A percentile compares a stretch with the other conserved stretches of the same genome.
Evolutionary conservation across 92 coral and sea anemone species (phyloP).

Genomic region (Epizoanthus scotinus): DNA sequence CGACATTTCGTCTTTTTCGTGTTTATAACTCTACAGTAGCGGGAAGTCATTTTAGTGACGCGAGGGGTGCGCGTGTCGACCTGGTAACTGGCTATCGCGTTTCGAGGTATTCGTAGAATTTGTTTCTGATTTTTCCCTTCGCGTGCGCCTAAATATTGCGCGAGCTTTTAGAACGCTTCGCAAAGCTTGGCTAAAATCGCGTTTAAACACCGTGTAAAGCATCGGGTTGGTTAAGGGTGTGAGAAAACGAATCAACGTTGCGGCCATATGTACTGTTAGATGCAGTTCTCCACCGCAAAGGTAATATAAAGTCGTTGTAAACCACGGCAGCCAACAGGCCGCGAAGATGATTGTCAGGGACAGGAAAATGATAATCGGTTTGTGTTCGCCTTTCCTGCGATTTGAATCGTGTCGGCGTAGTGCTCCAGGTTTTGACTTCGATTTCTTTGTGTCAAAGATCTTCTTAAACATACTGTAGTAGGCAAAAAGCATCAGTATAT

Average conservation of each 20-base stretch:
- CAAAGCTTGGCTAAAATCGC: conserved; percentile 18
- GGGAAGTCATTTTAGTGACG: too few species aligned
- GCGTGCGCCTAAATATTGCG: neutral
- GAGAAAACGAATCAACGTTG: conserved; percentile 12
- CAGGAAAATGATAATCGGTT: conserved; percentile 6
- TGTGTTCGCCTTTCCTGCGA: conserved; percentile 1
- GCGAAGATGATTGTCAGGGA: conserved; percentile 15
- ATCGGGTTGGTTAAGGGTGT: conserved; percentile 29
- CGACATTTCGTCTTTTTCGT: too few species aligned
- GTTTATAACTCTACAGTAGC: too few species aligned
- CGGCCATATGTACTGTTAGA: neutral
- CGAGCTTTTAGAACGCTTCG: conserved; percentile 5
- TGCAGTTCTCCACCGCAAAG: conserved; percentile 17
- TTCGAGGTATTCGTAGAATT: neutral
- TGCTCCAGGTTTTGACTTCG: neutral
- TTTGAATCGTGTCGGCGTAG: conserved; percentile 6
- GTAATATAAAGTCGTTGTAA: conserved; percentile 12
- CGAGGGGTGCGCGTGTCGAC: too few species aligned
- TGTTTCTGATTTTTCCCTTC: neutral
- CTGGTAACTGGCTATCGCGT: neutral
- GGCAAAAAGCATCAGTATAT: conserved; percentile 26
- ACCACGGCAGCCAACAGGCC: conserved; percentile 34
- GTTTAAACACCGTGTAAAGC: conserved; percentile 24
- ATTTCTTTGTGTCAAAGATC: conserved; percentile 6
- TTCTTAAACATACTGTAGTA: conserved; percentile 28